Percentiles rank a stretch among this genome's conserved stretches.
Evolutionary conservation across 1,140 invertebrate genomes (phyloP).

Genomic region (Papilio aristodemus): DNA sequence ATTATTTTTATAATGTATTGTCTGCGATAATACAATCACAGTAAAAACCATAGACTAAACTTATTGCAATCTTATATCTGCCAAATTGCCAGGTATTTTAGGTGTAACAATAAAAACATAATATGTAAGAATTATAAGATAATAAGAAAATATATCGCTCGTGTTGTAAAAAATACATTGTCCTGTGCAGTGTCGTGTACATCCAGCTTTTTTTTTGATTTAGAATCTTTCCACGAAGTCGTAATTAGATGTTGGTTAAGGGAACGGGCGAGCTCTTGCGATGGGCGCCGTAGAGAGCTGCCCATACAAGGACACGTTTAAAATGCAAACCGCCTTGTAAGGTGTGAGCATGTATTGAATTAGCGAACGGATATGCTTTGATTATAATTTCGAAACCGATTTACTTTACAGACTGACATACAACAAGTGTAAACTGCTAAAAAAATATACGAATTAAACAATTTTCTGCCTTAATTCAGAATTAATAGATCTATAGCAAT

Average conservation of each 20-base stretch:
- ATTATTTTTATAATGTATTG: no score
- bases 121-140: no score
- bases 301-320: background rate
- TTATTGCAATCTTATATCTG: no score
- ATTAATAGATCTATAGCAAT: no score
- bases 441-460: no score
- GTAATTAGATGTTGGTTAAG: constrained; percentile 8
- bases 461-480: no score
- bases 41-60: no score
- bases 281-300: background rate
- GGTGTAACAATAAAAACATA: no score
- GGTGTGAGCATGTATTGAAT: background rate
- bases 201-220: background rate
- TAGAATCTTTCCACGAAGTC: constrained; percentile 6
- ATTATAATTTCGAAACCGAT: background rate
- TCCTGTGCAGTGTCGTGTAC: background rate
- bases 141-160: no score
- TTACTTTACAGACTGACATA: background rate
- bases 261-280: background rate
- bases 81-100: background rate
- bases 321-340: background rate
- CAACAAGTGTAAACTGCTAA: no score
- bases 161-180: no score
- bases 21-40: no score
- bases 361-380: background rate